phyloP scores from a whole-genome alignment of 2,797 vertebrate species.

The Rhynchotus rufescens region DNA sequence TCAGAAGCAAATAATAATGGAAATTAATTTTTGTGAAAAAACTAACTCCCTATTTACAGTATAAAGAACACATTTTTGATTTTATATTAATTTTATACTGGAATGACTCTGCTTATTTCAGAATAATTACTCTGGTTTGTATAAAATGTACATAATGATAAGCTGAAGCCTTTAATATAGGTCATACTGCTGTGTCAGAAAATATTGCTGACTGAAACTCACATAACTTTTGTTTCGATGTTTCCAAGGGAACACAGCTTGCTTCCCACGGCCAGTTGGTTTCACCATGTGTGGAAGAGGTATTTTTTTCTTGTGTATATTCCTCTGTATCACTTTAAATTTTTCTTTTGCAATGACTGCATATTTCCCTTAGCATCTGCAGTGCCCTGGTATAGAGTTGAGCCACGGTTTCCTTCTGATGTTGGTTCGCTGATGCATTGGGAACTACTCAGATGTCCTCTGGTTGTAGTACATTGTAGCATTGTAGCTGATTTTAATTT shows the following conservation, averaged over 20 bases:
- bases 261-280: slow-evolving; percentile 28
- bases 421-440: not conserved
- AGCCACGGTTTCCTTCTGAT: not conserved
- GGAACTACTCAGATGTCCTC: not conserved
- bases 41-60: not conserved
- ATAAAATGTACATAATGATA: not conserved
- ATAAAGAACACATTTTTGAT: not conserved
- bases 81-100: not conserved
- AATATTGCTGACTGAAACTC: slow-evolving; percentile 53
- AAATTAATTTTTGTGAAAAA: not conserved
- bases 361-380: slow-evolving; percentile 40
- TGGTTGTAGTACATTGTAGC: not conserved
- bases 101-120: not conserved
- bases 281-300: slow-evolving; percentile 41
- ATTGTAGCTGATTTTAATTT: slow-evolving; percentile 2
- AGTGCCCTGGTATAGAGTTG: not conserved
- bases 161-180: not conserved
- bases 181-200: slow-evolving; percentile 26
- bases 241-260: slow-evolving; percentile 65
- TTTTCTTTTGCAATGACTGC: slow-evolving; percentile 15
- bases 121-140: not conserved
- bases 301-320: slow-evolving; percentile 21
- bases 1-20: not conserved
- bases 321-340: slow-evolving; percentile 36
- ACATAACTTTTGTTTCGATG: slow-evolving; percentile 61